These are phyloP conservation scores for Gonioctena quinquepunctata DNA, from an alignment of 1,140 invertebrate genomes.

Conservation along the genomic window DNA sequence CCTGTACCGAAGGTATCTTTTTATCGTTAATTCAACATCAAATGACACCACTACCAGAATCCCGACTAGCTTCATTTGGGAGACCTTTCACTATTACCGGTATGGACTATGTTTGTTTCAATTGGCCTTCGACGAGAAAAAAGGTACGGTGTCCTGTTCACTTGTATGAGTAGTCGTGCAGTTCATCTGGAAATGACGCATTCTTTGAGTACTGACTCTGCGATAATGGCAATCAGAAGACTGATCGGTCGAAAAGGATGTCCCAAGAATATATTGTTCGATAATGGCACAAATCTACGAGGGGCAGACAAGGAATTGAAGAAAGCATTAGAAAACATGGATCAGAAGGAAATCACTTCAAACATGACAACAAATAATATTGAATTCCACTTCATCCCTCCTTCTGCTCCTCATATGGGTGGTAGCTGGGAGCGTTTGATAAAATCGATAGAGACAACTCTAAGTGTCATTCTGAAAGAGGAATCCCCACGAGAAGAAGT, in stretches of 20 bases:
- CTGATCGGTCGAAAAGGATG: background rate
- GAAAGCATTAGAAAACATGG: background rate
- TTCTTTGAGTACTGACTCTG: no score
- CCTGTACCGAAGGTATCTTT: no score
- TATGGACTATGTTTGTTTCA: background rate
- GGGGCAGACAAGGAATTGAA: background rate
- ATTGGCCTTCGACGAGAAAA: background rate
- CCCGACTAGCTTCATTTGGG: background rate
- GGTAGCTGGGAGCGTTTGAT: background rate
- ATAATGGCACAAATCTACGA: background rate
- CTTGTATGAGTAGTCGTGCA: no score
- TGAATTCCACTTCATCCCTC: background rate
- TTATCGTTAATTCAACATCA: no score
- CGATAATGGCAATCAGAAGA: background rate
- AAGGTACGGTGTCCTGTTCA: background rate
- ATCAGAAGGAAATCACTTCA: background rate
- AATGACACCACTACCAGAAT: no score
- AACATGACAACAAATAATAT: background rate
- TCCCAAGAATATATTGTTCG: background rate
- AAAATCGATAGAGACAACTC: background rate
- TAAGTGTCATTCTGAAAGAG: background rate
- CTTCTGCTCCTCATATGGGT: background rate
- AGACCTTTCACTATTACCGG: background rate
- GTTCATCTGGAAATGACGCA: no score
- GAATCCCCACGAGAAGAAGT: background rate